phyloP scores from a whole-genome alignment of 2,888 invertebrate species.

The Torymus tubicola region DNA sequence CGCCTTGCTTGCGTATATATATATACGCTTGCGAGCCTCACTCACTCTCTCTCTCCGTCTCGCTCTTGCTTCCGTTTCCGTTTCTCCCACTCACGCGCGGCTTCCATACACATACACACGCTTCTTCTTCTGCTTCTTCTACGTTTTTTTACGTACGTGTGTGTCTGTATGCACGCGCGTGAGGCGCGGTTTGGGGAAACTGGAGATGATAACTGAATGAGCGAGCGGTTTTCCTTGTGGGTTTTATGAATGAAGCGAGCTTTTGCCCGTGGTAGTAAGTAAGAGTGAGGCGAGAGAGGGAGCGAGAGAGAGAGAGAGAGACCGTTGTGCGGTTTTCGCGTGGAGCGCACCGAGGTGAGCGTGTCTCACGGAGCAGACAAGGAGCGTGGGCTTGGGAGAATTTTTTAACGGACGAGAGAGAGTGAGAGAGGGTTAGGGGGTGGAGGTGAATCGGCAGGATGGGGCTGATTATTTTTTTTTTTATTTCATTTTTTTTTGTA shows the following conservation, averaged over 20 bases:
- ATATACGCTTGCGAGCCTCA: conserved; percentile 14
- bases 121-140: not conserved
- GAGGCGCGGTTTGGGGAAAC: conserved; percentile 50
- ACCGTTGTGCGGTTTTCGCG: conserved; percentile 21
- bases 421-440: not conserved
- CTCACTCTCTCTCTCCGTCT: conserved; percentile 45
- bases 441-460: not conserved
- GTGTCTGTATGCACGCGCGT: not conserved
- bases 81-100: conserved; percentile 49
- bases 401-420: too few relatives aligned
- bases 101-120: conserved; percentile 32
- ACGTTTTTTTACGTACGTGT: not conserved
- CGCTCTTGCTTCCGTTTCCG: conserved; percentile 58
- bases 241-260: conserved; percentile 53
- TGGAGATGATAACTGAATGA: conserved; percentile 57
- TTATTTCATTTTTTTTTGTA: too few relatives aligned
- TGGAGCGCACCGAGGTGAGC: too few relatives aligned
- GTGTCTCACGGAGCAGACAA: not conserved
- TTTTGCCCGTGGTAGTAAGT: conserved; percentile 20
- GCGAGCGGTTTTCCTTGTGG: conserved; percentile 55
- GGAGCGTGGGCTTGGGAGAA: conserved; percentile 1
- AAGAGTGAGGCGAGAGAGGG: too few relatives aligned
- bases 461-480: too few relatives aligned
- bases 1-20: conserved; percentile 5
- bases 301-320: not conserved